These are phyloP conservation scores for Pachypeltis micranthus DNA, from an alignment of 1,140 invertebrate genomes.

Conservation along the genomic window DNA sequence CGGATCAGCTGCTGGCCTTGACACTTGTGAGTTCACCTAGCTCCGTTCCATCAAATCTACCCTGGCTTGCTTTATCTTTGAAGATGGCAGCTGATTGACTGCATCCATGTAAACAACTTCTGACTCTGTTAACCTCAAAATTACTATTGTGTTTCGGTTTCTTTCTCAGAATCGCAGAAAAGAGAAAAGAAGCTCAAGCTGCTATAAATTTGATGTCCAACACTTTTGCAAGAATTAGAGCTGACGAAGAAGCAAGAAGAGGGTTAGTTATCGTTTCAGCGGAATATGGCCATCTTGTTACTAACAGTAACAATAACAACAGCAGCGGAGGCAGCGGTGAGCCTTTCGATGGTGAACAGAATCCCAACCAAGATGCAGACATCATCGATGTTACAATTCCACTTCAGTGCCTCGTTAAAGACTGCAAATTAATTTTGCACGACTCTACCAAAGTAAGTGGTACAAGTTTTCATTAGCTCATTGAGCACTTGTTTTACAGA, in stretches of 20 bases:
- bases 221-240: conserved; percentile 59
- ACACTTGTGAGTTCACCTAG: no score
- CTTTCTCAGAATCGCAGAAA: conserved; percentile 53
- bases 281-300: conserved; percentile 56
- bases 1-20: no score
- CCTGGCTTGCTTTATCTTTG: no score
- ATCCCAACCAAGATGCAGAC: conserved; percentile 38
- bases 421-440: conserved; percentile 74
- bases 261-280: conserved; percentile 80
- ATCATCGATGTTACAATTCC: conserved; percentile 87
- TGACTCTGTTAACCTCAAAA: not conserved
- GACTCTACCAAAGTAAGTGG: conserved; percentile 69
- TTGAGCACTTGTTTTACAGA: no score
- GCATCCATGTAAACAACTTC: no score
- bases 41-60: no score
- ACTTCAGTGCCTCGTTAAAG: conserved; percentile 84
- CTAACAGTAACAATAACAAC: not conserved
- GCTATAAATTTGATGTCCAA: conserved; percentile 80
- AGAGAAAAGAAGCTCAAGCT: conserved; percentile 67
- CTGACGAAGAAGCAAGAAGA: conserved; percentile 62
- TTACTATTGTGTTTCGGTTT: conserved; percentile 12
- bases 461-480: no score
- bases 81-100: no score
- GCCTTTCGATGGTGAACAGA: not conserved
- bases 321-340: not conserved